A percentile compares a stretch with the other conserved stretches of the same genome.
Evolutionary conservation across 2,113 vertebrate genomes (phyloP).

Genomic region (Alces alces): DNA sequence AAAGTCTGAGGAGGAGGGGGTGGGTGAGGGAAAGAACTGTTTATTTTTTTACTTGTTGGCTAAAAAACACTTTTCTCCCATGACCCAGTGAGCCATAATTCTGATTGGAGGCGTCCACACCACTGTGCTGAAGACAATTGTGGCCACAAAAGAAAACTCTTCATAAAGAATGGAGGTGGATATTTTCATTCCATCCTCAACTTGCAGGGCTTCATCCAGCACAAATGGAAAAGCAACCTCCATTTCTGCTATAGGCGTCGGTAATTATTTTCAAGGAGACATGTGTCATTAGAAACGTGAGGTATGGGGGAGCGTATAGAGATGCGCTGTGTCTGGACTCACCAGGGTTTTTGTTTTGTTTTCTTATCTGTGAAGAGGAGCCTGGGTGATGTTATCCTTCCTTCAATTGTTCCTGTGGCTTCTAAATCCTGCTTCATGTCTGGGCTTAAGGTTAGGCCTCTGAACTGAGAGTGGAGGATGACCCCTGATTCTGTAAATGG

Average conservation of each 20-base stretch:
- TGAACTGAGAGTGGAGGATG: constrained; percentile 10
- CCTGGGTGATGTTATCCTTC: neutral
- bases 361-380: neutral
- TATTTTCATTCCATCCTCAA: neutral
- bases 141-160: neutral
- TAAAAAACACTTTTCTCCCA: constrained; percentile 52
- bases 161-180: neutral
- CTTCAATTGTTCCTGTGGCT: neutral
- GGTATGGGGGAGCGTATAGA: neutral
- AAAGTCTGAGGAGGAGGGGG: neutral
- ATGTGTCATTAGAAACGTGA: neutral
- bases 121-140: neutral
- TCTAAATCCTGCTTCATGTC: constrained; percentile 40
- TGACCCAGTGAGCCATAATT: neutral
- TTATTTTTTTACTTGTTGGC: constrained; percentile 56
- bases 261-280: neutral
- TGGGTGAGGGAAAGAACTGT: neutral
- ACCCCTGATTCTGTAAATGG: constrained; percentile 54
- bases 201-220: neutral
- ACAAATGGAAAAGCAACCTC: constrained; percentile 4
- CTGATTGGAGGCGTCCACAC: accelerated
- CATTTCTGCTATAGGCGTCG: neutral
- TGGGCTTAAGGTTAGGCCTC: neutral
- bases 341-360: neutral
- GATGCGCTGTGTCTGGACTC: neutral